These are phyloP conservation scores for Drosophila gunungcola DNA, from an alignment of 1,140 invertebrate genomes.

Conservation along the genomic window DNA sequence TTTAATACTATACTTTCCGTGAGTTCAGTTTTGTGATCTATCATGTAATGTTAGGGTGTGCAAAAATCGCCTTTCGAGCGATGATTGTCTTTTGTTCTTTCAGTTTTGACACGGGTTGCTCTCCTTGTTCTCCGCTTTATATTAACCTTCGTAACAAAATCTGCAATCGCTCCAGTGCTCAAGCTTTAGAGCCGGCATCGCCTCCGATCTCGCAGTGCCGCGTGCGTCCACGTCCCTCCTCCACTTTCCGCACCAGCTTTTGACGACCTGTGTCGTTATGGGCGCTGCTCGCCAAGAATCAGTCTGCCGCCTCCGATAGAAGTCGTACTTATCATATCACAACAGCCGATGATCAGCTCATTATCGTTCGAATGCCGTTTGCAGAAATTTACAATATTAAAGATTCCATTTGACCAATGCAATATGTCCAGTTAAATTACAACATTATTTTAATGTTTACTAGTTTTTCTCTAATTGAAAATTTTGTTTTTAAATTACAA, in stretches of 20 bases:
- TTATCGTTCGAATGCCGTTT: constrained; percentile 13
- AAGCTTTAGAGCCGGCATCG: constrained; percentile 51
- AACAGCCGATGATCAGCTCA: constrained; percentile 38
- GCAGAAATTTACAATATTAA: constrained; percentile 6
- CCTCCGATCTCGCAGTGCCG: constrained; percentile 40
- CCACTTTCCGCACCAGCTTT: constrained; percentile 21
- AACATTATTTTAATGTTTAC: too few species aligned
- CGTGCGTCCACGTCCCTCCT: constrained; percentile 7
- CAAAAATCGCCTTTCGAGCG: constrained; percentile 1
- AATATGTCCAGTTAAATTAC: too few species aligned
- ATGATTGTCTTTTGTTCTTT: constrained; percentile 23
- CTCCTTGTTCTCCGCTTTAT: constrained; percentile 55
- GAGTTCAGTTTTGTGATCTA: background rate
- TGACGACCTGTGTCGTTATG: constrained; percentile 46
- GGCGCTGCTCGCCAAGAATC: constrained; percentile 24
- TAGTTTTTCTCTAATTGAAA: too few species aligned
- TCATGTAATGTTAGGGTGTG: constrained; percentile 18
- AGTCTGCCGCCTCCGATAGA: constrained; percentile 26
- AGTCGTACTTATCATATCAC: constrained; percentile 39
- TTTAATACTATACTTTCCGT: background rate
- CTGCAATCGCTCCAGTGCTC: constrained; percentile 63
- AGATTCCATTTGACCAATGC: background rate
- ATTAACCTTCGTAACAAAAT: constrained; percentile 66
- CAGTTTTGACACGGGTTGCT: constrained; percentile 59
- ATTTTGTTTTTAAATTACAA: too few species aligned